Percentiles rank a stretch among this genome's conserved stretches.
Conservation (phyloP, 2,113 vertebrate genomes). For the Tragulus kanchil region DNA sequence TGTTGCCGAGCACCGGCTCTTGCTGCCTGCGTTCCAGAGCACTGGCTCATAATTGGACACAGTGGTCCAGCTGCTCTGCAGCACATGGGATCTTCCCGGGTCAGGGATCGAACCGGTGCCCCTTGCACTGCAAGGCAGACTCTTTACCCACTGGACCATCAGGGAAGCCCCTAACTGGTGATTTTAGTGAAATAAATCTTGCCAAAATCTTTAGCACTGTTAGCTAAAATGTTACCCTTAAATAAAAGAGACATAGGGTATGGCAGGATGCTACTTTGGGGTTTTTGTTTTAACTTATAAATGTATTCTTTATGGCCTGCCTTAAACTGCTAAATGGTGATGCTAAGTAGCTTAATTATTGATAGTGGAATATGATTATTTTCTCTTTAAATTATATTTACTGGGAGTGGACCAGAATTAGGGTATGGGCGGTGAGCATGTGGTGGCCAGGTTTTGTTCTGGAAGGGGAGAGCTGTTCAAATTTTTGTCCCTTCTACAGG, state of each 20-base stretch:
- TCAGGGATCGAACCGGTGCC: no score
- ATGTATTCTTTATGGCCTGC: not conserved
- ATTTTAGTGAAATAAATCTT: slow-evolving; percentile 40
- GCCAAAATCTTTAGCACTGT: not conserved
- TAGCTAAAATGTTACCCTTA: not conserved
- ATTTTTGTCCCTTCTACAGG: not conserved
- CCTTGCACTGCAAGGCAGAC: no score
- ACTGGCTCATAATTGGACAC: no score
- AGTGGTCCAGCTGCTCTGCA: no score
- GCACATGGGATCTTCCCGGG: no score
- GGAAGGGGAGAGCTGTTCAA: not conserved
- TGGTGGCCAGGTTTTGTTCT: not conserved
- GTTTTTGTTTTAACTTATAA: not conserved
- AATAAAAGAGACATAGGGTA: not conserved
- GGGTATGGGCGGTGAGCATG: not conserved
- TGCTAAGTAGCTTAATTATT: not conserved
- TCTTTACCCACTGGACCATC: no score
- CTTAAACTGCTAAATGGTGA: not conserved
- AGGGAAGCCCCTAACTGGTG: not conserved
- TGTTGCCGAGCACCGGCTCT: no score
- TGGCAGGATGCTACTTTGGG: not conserved
- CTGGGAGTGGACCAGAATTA: not conserved
- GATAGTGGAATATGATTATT: not conserved
- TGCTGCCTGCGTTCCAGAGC: no score
- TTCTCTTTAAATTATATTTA: not conserved